Base-by-base conservation (phyloP, 2,888 invertebrate genomes). In the Cantharis flavilabris region DNA sequence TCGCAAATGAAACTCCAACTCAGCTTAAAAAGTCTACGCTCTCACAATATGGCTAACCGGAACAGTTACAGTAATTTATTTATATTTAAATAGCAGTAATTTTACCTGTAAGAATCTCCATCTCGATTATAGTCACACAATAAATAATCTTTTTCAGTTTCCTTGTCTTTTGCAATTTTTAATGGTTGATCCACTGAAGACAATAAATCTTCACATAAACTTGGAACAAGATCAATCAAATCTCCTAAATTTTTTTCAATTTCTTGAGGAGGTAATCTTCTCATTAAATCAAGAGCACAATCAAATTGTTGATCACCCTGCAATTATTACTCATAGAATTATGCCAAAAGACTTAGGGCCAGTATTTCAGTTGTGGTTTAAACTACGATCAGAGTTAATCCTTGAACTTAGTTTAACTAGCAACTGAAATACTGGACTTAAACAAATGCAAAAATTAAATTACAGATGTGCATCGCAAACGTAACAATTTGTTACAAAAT, bases 51-150 rank as follows among this genome's bases (percentile, higher is more conserved):
- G 3, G 20, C 20, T 20, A 20, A 20, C 20, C 20, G 1, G 20
- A 3, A 20, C 20, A 20, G 3, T 20, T 20, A 20, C 20, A 20
- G 20, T 20, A 20, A 20, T 20, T 20, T 49, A 20, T 20, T 20
- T 49, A 49, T 49, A 1, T 49, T 49, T 49, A 49, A 49, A 49
- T 4, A n/a, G 2, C 7, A 0, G 49, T 49, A 2, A n/a, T n/a
- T 49, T 49, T 83, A 94, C 93, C 97, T 93, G 89, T 98, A 98
- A 1, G 98, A 98, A 89, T 99, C 99, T 20, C 99, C 99, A 89
- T 99, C 99, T 83, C 99, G 93, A 89, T 99, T 99, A 88, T 99
- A 99, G 90, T 99, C 99, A 89, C 99, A 99, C 20, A 99, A 90
- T 77, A 99, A 91, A 89, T 98, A 99, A 89, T 99, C 99, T 89